A percentile compares a stretch with the other conserved stretches of the same genome.
These are phyloP conservation scores for Polypterus bichir DNA, from an alignment of 2,113 vertebrate genomes.

Conservation along the genomic window DNA sequence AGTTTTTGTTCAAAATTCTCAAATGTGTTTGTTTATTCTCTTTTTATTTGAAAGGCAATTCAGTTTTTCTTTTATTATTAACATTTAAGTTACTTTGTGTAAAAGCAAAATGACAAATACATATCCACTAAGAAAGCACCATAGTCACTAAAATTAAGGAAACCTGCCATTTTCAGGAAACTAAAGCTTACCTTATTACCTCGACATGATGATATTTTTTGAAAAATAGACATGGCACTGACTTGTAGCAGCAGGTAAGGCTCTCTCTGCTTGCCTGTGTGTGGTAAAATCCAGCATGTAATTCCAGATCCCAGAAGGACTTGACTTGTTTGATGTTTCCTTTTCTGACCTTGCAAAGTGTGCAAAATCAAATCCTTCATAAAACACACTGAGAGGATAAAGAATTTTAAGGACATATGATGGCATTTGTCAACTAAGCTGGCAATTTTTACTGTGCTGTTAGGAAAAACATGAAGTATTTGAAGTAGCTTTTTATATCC, in stretches of 20 bases:
- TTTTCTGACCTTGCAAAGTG: conserved; percentile 41
- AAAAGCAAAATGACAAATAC: too few species aligned
- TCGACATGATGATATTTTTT: conserved; percentile 25
- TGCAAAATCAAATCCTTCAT: conserved; percentile 41
- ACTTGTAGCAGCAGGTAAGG: conserved; percentile 35
- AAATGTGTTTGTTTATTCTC: too few species aligned
- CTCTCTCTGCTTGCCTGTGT: conserved; percentile 23
- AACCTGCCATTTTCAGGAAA: conserved; percentile 28
- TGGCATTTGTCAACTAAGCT: conserved; percentile 38
- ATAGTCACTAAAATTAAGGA: conserved; percentile 29
- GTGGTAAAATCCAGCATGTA: conserved; percentile 25
- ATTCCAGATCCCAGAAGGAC: conserved; percentile 35
- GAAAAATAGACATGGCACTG: conserved; percentile 32
- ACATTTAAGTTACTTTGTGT: too few species aligned
- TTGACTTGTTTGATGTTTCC: conserved; percentile 42
- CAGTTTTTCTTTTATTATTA: too few species aligned
- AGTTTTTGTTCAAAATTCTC: too few species aligned
- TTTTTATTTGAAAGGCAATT: conserved; percentile 35
- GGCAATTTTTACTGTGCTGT: conserved; percentile 28
- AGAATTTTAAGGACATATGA: conserved; percentile 26
- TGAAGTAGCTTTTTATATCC: conserved; percentile 5
- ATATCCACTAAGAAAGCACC: too few species aligned
- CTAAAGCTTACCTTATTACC: conserved; percentile 24
- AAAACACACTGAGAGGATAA: conserved; percentile 25
- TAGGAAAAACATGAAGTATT: conserved; percentile 27